These are phyloP conservation scores for Conger conger DNA, from an alignment of 2,113 vertebrate species.

Conservation along the genomic window DNA sequence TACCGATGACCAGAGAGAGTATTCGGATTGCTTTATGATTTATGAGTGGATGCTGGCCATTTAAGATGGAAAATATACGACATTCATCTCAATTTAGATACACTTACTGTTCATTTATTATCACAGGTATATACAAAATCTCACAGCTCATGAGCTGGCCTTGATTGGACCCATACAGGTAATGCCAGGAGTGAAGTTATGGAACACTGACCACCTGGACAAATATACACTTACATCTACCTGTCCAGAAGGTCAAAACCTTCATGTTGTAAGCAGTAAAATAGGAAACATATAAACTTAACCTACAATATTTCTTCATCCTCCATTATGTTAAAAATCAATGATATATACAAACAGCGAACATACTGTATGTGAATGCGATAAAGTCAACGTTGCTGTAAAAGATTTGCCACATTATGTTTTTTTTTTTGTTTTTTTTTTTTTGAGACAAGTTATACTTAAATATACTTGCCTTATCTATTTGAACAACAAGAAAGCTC, in stretches of 20 bases:
- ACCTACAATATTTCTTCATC: not conserved
- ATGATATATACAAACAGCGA: not conserved
- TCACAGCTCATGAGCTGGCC: not conserved
- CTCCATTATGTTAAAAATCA: constrained; percentile 1
- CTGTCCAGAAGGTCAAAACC: not conserved
- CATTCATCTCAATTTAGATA: not conserved
- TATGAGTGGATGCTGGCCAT: not conserved
- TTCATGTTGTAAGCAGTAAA: not conserved
- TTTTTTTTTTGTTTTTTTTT: not conserved
- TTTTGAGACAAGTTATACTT: not conserved
- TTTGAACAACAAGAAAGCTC: not conserved
- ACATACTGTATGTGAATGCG: not conserved
- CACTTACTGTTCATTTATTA: not conserved
- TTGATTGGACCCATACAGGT: not conserved
- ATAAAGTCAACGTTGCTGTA: not conserved
- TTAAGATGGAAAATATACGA: not conserved
- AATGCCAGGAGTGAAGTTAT: not conserved
- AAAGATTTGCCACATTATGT: not conserved
- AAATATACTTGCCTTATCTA: too few relatives aligned
- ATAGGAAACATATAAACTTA: not conserved
- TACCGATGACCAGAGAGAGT: not conserved
- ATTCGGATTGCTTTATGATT: not conserved
- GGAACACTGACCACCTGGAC: not conserved
- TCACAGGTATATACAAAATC: not conserved
- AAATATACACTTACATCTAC: not conserved